Conservation (phyloP, 2,797 vertebrate genomes). For the Danio choprae region DNA sequence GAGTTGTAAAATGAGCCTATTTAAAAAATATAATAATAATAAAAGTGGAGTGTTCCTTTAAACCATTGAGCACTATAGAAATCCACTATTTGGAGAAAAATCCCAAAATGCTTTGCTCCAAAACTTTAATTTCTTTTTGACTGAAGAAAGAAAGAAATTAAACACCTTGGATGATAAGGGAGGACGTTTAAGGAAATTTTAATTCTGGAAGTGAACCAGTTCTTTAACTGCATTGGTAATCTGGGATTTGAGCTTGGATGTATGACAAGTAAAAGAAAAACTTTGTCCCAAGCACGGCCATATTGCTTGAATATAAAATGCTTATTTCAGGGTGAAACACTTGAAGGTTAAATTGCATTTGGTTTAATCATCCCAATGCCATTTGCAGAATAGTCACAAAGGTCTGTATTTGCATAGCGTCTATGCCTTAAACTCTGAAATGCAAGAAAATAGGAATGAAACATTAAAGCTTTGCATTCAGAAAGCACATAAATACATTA, state of each 20-base stretch:
- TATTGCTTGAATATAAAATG: conserved; percentile 20
- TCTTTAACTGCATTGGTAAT: conserved; percentile 16
- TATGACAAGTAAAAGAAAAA: not conserved
- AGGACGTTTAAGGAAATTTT: too few relatives aligned
- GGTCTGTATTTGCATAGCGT: conserved; percentile 42
- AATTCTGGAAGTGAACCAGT: too few relatives aligned
- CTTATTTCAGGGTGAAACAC: conserved; percentile 22
- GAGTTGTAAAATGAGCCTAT: too few relatives aligned
- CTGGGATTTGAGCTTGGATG: not conserved
- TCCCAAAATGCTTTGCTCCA: too few relatives aligned
- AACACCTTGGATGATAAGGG: too few relatives aligned
- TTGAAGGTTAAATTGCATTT: conserved; percentile 26
- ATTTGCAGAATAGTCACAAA: conserved; percentile 7
- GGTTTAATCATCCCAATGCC: conserved; percentile 27
- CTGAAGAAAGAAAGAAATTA: too few relatives aligned
- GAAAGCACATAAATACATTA: not conserved
- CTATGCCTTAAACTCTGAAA: not conserved
- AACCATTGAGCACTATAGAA: too few relatives aligned
- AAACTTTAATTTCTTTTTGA: too few relatives aligned
- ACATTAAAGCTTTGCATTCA: conserved; percentile 17
- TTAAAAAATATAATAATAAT: too few relatives aligned
- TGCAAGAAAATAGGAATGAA: conserved; percentile 6
- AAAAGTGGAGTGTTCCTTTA: too few relatives aligned
- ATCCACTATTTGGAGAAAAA: too few relatives aligned
- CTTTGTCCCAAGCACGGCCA: not conserved